phyloP scores from a whole-genome alignment of 2,113 vertebrate species.

The Cairina moschata region DNA sequence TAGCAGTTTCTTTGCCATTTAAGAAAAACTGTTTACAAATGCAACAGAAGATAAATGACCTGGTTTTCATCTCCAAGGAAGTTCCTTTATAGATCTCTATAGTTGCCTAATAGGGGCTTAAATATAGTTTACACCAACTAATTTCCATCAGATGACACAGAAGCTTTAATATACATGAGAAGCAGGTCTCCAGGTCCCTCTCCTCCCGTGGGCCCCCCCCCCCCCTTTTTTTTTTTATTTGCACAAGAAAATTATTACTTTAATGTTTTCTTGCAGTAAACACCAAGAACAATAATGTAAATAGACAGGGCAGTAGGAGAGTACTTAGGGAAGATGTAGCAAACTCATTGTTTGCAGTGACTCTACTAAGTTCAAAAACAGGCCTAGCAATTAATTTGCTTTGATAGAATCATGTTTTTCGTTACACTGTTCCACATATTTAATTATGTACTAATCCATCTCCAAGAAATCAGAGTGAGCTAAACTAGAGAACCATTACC shows the following conservation, averaged over 20 bases:
- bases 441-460: constrained; percentile 66
- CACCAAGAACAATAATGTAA: neutral
- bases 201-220: too few relatives aligned
- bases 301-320: neutral
- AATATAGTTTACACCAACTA: neutral
- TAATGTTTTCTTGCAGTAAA: neutral
- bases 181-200: neutral
- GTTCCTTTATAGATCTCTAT: neutral
- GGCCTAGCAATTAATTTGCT: constrained; percentile 62
- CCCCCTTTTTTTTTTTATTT: neutral
- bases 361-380: constrained; percentile 43
- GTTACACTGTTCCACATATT: constrained; percentile 55
- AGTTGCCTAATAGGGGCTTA: neutral
- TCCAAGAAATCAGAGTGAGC: neutral
- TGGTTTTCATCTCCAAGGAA: neutral
- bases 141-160: neutral
- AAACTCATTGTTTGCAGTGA: constrained; percentile 56
- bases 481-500: constrained; percentile 1
- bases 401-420: constrained; percentile 41
- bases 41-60: neutral
- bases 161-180: neutral
- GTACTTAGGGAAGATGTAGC: neutral
- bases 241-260: neutral
- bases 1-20: neutral
- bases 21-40: neutral